These are phyloP conservation scores for Lissocephala sabroskyi DNA, from an alignment of 2,888 invertebrate species.

Conservation along the genomic window DNA sequence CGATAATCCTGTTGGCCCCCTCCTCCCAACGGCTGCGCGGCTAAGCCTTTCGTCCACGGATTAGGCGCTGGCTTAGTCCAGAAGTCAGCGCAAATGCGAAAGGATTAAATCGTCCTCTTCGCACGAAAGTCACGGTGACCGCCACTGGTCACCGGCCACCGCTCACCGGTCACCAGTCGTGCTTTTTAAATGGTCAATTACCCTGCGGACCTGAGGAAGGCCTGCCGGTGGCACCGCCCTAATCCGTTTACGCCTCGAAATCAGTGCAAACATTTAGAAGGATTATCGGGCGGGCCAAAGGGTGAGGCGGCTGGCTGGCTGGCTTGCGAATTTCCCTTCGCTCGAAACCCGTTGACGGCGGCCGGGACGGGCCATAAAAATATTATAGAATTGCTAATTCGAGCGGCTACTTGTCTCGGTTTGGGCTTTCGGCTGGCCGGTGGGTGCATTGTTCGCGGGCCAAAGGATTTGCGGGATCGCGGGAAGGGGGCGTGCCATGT, in stretches of 20 bases:
- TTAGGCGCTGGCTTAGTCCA: conserved; percentile 40
- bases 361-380: conserved; percentile 39
- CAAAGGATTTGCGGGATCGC: conserved; percentile 10
- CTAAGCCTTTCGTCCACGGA: conserved; percentile 24
- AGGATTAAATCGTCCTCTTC: conserved; percentile 40
- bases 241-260: conserved; percentile 62
- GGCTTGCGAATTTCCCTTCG: conserved; percentile 20
- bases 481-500: too few relatives aligned
- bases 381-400: conserved; percentile 66
- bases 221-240: conserved; percentile 43
- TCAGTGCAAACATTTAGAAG: conserved; percentile 65
- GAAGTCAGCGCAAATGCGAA: conserved; percentile 56
- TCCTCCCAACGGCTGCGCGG: conserved; percentile 17
- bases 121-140: conserved; percentile 11
- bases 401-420: conserved; percentile 52
- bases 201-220: conserved; percentile 50
- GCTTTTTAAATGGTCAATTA: conserved; percentile 3
- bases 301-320: too few relatives aligned
- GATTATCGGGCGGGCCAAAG: conserved; percentile 42
- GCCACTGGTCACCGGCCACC: conserved; percentile 21
- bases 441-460: conserved; percentile 18
- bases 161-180: conserved; percentile 1
- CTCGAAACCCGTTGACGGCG: too few relatives aligned
- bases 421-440: conserved; percentile 14
- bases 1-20: conserved; percentile 58